Base-by-base conservation (phyloP, 2,888 invertebrate genomes). In the Mythimna impura region DNA sequence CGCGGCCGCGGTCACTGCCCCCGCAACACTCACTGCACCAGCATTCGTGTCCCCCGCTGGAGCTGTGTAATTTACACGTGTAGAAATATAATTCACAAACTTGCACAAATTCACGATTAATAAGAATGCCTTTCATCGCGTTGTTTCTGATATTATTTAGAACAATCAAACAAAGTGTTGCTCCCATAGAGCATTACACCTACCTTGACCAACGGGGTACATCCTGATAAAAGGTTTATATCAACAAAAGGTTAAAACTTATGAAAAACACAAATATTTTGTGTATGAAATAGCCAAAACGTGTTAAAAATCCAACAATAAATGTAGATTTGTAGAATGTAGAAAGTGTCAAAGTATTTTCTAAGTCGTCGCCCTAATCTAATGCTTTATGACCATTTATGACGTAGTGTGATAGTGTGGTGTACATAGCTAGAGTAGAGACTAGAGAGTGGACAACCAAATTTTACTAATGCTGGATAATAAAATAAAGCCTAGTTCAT, bases 1-100 rank as follows among this genome's bases (percentile, higher is more conserved):
- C 84, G 97, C 96, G 89, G 94, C 97, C 88, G 97, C 96, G 90
- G 97, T 97, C 92, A 97, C 97, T 93, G 95, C 91, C 70, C 93
- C 93, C 78, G 94, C 87, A 84, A 94, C 95, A 88, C 94, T 91
- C 85, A 95, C 95, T 76, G 95, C 92, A 82, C 93, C 94, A 86
- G 93, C 92, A 88, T 94, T 96, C 88, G 96, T 94, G 93, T 96
- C 96, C 95, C 96, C 96, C 94, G 96, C 94, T 95, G 96, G 95
- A 94, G 95, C 96, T 96, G 81, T 67, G 40, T 60, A 52, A 47
- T 74, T 75, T 65, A 75, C 58, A 79, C 77, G 80, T 70, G 55
- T 68, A 36, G 34, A 73, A 71, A 66, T 62, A 30, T 40, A 73
- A 66, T 72, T 68, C 64, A 67, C 22, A 57, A 65, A 63, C 64